Evolutionary conservation across 2,888 invertebrate genomes (phyloP).

Genomic region (Epiblema foenella): DNA sequence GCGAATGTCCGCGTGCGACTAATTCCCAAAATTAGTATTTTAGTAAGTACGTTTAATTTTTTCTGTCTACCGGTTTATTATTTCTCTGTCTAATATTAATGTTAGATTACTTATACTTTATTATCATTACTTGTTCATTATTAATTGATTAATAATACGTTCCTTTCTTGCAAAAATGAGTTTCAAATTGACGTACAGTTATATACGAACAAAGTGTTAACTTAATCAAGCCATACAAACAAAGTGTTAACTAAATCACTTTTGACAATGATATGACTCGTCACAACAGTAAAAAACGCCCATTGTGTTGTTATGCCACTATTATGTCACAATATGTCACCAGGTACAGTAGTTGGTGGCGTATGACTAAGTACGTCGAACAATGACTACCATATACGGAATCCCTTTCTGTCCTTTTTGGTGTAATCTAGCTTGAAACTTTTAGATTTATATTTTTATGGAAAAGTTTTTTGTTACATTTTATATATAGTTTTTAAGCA

Average conservation of each 20-base stretch:
- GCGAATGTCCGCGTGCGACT: no score
- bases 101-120: no score
- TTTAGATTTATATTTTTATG: not conserved
- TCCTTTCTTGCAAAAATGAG: no score
- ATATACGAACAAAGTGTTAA: conserved; percentile 7
- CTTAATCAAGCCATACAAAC: conserved; percentile 6
- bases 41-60: no score
- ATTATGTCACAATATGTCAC: conserved; percentile 37
- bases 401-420: conserved; percentile 15
- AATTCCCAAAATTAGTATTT: no score
- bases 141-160: no score
- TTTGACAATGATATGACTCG: conserved; percentile 33
- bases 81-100: no score
- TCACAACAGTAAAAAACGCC: conserved; percentile 21
- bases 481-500: no score
- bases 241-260: conserved; percentile 10
- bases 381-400: conserved; percentile 29
- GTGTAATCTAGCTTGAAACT: not conserved
- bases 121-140: no score
- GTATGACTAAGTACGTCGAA: conserved; percentile 30
- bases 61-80: no score
- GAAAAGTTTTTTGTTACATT: not conserved
- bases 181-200: not conserved
- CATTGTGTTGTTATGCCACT: conserved; percentile 35
- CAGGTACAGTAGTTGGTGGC: conserved; percentile 28